Evolutionary conservation across 2,888 invertebrate species (phyloP), one percentile per base, ranked within the genome.

Genomic region (Acleris emargana): DNA sequence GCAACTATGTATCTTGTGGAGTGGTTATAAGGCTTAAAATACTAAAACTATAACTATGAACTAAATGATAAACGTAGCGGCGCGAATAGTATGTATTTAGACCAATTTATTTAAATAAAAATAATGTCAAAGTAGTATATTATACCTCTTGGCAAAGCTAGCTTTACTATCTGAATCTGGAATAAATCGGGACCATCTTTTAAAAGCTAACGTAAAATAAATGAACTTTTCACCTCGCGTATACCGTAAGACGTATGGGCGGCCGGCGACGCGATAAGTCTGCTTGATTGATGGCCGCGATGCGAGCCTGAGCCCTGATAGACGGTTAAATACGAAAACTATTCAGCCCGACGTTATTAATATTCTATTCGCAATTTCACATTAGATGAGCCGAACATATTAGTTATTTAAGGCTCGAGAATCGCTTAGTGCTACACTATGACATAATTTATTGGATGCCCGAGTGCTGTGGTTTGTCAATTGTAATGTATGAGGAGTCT

Each of bases 211-310:
- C 45, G 49, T 58, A 50, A 60, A 62, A 71, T 71, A 71, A 73
- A 76, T 75, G 75, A 71, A 73, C 71, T 73, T 75, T 77, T 73
- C 71, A 53, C 62, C 57, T 57, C 58, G 52, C 20, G 52, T 60
- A 59, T 64, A 72, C 70, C 68, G 62, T 76, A 74, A 75, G 72
- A 72, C 67, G 76, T 74, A 70, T 71, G 79, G 77, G 72, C 69
- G 64, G 72, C 69, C 63, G 71, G 72, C 75, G 78, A 82, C 82
- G 76, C 77, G 83, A 80, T 84, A 85, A 86, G 83, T 82, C 85
- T 77, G 75, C 78, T 80, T 86, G 86, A 86, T 85, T 80, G 83
- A 72, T 69, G 70, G 68, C 67, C 62, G 68, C 68, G 67, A 69
- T 70, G 69, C 68, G 73, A 62, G 67, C 69, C 64, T 71, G 71